Conservation (phyloP, 2,888 invertebrate species). For the Ptychoptera albimana region DNA sequence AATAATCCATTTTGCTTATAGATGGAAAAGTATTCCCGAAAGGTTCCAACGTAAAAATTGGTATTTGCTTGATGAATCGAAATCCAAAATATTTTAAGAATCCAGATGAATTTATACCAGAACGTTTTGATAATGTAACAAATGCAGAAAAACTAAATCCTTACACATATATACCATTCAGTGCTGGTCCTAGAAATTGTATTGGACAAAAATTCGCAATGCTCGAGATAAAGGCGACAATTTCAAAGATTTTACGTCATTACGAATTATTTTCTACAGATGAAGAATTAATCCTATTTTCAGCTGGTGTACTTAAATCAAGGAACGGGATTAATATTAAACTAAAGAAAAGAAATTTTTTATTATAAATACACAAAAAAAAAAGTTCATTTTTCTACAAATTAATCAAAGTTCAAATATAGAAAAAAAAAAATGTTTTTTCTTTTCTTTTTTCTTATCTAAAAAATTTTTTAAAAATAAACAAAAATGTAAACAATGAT, state of each 20-base stretch:
- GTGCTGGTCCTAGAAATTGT: slow-evolving; percentile 40
- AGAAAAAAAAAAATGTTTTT: too few relatives aligned
- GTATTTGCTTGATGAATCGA: slow-evolving; percentile 35
- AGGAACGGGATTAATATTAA: too few relatives aligned
- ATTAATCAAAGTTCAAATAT: too few relatives aligned
- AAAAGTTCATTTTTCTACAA: too few relatives aligned
- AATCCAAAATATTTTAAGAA: slow-evolving; percentile 33
- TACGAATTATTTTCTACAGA: slow-evolving; percentile 8
- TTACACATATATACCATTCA: slow-evolving; percentile 40
- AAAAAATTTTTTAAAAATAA: too few relatives aligned
- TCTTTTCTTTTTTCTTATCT: too few relatives aligned
- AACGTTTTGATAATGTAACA: slow-evolving; percentile 38
- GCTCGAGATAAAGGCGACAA: slow-evolving; percentile 19
- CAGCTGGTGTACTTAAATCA: too few relatives aligned
- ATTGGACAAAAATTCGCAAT: slow-evolving; percentile 30
- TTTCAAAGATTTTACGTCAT: slow-evolving; percentile 19
- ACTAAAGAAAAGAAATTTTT: too few relatives aligned
- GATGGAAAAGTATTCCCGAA: slow-evolving; percentile 32
- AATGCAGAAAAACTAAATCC: slow-evolving; percentile 37
- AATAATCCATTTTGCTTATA: slow-evolving; percentile 8
- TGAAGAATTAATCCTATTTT: too few relatives aligned
- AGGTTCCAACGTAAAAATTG: slow-evolving; percentile 34
- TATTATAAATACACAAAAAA: too few relatives aligned
- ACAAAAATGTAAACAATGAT: too few relatives aligned
- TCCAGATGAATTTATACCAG: slow-evolving; percentile 37